Base-by-base conservation (phyloP, 2,888 invertebrate species). In the Myathropa florea region DNA sequence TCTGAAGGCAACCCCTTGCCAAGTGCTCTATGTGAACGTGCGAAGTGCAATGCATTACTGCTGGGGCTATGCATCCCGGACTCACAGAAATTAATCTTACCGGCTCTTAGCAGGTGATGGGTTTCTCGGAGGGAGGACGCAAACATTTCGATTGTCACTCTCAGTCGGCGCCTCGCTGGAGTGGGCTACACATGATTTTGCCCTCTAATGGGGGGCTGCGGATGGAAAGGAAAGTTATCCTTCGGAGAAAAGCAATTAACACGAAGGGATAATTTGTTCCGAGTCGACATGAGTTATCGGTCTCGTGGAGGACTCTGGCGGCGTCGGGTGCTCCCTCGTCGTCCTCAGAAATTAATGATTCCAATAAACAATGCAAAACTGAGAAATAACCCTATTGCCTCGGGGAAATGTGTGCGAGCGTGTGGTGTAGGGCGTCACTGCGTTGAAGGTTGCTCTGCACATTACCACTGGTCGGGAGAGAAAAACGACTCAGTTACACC, bases 161-260 rank as follows among this genome's bases (percentile, higher is more conserved):
- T 24, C 63, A 70, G 63, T n/a, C 12, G 36, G 33, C 30, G 3
- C 53, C 39, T 28, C 9, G 0, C 18, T 28, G n/a, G n/a, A n/a
- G n/a, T n/a, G 14, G 6, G 59, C 24, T 21, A 30, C 24, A 46
- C n/a, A 61, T 14, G 18, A 64, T 60, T 75, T 75, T 59, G 28
- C n/a, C 33, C 12, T 63, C 63, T 65, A 33, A 57, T 64, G 33
- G 36, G 6, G 21, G 28, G 26, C 12, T 26, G 46, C 6, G 39
- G n/a, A 39, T 46, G 55, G n/a, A 68, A 72, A 63, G 67, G 75
- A 59, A 71, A 86, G 82, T 82, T 77, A 78, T 82, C 70, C 73
- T 78, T 86, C 24, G 59, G 30, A 78, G 82, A n/a, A 86, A 79
- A 86, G 86, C 83, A 86, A 86, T 86, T 86, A 86, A 83, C 86